Base-by-base conservation (phyloP, 1,140 invertebrate species). In the Vanessa tameamea region DNA sequence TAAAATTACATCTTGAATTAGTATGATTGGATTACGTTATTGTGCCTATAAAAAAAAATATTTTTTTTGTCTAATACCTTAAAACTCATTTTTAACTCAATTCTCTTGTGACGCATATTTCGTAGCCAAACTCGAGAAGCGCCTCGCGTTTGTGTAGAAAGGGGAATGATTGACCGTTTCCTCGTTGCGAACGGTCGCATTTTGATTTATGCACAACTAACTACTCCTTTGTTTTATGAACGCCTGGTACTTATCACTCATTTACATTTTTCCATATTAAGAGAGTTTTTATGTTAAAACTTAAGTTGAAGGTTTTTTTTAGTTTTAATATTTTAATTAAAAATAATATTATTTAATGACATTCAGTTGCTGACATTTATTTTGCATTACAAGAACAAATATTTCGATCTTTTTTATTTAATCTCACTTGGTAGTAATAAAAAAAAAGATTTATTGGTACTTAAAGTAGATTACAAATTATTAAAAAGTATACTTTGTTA, bases 151-250 rank as follows among this genome's bases (percentile, higher is more conserved):
- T 73, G 68, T 31, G 64, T 75, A 78, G 73, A 80, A 84, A 72
- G 70, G 80, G 82, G 83, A 81, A 86, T 90, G 87, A 89, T 88
- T 86, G 84, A 89, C 86, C 81, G 85, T 78, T 89, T 89, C 86
- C 88, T 88, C 77, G 76, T 79, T 77, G 76, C 78, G 48, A 85
- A 83, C 83, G 81, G 78, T 82, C 79, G 78, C 78, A 69, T 82
- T 84, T 81, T 87, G 86, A 89, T 85, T 87, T 86, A 87, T 87
- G 72, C 74, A 72, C 57, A n/a, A 73, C 64, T 68, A 68, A 79
- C 71, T 80, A 69, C 75, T 77, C 79, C 82, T 81, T 87, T 86
- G 85, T 87, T 87, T 87, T 87, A 85, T 86, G 79, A 63, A 57
- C 65, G 72, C 79, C 83, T 84, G 79, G 83, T 87, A 74, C 72